These are phyloP conservation scores for Protobothrops flavoviridis DNA, from an alignment of 2,113 vertebrate genomes.

Conservation along the genomic window DNA sequence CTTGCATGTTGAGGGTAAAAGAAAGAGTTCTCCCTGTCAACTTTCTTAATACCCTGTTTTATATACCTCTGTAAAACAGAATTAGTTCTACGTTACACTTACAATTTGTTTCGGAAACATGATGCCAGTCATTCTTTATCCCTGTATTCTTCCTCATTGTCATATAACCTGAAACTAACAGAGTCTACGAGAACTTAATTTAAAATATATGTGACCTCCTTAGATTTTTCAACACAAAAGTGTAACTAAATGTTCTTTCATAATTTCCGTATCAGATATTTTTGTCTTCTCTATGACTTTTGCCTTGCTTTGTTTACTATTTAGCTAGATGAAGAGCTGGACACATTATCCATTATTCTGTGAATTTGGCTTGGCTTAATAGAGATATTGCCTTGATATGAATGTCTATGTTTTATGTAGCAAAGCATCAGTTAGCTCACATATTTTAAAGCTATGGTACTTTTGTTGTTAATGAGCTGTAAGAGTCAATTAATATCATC, in stretches of 20 bases:
- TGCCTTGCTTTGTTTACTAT: neutral
- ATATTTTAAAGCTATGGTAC: neutral
- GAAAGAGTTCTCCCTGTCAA: neutral
- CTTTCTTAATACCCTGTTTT: neutral
- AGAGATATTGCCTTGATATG: neutral
- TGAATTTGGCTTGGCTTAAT: neutral
- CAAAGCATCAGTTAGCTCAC: neutral
- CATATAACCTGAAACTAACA: neutral
- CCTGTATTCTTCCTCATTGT: no score
- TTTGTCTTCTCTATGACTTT: neutral
- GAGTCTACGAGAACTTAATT: neutral
- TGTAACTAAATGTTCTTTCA: neutral
- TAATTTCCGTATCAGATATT: neutral
- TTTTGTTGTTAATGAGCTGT: neutral
- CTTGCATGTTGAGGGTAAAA: neutral
- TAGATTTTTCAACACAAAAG: neutral
- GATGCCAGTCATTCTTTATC: neutral
- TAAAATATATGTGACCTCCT: neutral
- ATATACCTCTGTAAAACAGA: neutral
- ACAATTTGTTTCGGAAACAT: neutral
- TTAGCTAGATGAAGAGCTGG: neutral
- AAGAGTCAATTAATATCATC: constrained; percentile 14
- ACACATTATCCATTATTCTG: neutral
- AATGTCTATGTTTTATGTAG: neutral
- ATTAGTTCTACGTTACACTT: neutral